These are phyloP conservation scores for Rosalia funebris DNA, from an alignment of 2,888 invertebrate species.

Conservation along the genomic window DNA sequence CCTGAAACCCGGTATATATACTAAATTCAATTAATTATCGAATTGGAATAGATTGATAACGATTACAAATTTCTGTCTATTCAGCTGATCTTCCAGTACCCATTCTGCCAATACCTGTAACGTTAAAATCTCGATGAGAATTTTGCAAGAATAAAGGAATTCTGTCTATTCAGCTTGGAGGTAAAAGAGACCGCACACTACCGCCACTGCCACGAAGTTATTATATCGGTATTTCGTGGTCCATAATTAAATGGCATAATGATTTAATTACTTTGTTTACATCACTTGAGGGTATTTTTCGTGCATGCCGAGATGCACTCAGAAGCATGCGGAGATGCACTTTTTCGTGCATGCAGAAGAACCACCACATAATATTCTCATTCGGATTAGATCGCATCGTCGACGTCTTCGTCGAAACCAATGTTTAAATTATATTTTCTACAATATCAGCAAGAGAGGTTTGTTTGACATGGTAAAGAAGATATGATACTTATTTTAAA, in stretches of 20 bases:
- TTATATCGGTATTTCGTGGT: constrained; percentile 40
- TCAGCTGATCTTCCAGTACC: neutral
- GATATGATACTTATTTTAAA: too few species aligned
- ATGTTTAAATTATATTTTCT: neutral
- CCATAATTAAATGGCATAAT: constrained; percentile 56
- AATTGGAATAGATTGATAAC: too few species aligned
- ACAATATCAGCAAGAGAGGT: too few species aligned
- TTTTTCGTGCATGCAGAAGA: constrained; percentile 30
- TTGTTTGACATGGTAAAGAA: too few species aligned
- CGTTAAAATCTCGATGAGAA: constrained; percentile 4
- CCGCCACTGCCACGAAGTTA: constrained; percentile 37
- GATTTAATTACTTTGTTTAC: constrained; percentile 58
- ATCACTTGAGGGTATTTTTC: constrained; percentile 46
- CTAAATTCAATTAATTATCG: too few species aligned
- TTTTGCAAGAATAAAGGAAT: constrained; percentile 22
- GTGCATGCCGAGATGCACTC: constrained; percentile 36
- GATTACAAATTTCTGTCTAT: too few species aligned
- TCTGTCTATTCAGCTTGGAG: constrained; percentile 25
- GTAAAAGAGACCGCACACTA: constrained; percentile 29
- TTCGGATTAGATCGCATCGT: constrained; percentile 17
- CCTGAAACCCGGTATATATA: too few species aligned
- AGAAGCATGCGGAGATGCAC: too few species aligned
- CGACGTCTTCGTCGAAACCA: neutral
- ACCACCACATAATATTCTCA: constrained; percentile 26
- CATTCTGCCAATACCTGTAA: constrained; percentile 1